phyloP scores from a whole-genome alignment of 2,888 invertebrate species.

The Autographa gamma region DNA sequence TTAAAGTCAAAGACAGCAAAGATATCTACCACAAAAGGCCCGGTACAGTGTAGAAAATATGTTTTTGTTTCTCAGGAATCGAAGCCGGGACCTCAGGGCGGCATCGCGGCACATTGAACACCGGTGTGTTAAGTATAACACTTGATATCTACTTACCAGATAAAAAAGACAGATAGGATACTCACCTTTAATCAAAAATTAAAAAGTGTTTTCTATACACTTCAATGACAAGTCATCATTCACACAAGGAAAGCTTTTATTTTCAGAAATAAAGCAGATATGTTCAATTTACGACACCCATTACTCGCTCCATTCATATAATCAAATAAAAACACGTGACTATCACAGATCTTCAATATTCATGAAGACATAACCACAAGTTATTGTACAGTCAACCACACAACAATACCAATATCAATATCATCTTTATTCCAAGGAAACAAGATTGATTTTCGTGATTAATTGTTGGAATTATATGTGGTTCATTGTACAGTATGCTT shows the following conservation, averaged over 20 bases:
- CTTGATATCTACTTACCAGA: no score
- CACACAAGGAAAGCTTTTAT: neutral
- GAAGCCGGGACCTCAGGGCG: no score
- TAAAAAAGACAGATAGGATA: no score
- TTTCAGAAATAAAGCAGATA: constrained; percentile 66
- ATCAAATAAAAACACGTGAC: constrained; percentile 78
- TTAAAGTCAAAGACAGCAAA: no score
- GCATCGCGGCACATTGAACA: no score
- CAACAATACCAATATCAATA: neutral
- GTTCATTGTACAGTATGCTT: constrained; percentile 39
- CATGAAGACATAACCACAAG: constrained; percentile 87
- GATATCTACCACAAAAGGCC: no score
- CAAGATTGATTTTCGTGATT: neutral
- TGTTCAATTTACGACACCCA: constrained; percentile 72
- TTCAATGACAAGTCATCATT: neutral
- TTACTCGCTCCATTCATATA: constrained; percentile 64
- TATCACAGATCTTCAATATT: constrained; percentile 87
- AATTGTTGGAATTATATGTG: neutral
- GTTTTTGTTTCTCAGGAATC: no score
- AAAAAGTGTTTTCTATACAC: no score
- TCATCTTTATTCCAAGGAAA: neutral
- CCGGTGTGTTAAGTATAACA: no score
- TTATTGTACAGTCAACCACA: constrained; percentile 76
- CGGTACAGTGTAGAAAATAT: no score
- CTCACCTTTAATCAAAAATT: no score